These are phyloP conservation scores for Ctenomys sociabilis DNA, from an alignment of 2,113 vertebrate genomes.

Conservation along the genomic window DNA sequence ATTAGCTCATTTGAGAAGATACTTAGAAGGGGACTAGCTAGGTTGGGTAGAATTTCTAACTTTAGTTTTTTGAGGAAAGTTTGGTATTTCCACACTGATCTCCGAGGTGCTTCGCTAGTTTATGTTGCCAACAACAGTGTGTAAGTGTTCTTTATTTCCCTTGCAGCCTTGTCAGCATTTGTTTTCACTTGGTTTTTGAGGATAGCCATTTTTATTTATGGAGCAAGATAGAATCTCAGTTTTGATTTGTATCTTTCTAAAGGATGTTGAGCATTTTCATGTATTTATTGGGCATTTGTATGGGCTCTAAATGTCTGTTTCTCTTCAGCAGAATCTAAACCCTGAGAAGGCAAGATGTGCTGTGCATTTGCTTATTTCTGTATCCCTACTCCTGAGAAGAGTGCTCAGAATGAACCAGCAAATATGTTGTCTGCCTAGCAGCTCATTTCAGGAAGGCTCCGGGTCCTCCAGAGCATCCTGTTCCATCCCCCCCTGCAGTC, in stretches of 20 bases:
- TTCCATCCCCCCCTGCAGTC: background rate
- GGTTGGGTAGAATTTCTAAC: background rate
- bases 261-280: background rate
- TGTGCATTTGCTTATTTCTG: background rate
- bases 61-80: background rate
- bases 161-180: background rate
- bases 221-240: background rate
- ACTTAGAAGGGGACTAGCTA: background rate
- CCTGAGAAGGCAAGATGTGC: background rate
- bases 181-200: background rate
- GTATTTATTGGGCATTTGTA: background rate
- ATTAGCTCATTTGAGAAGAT: background rate
- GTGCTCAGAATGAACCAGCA: background rate
- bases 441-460: background rate
- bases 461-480: no score
- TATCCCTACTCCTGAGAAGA: background rate
- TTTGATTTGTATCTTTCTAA: background rate
- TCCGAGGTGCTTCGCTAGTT: background rate
- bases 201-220: background rate
- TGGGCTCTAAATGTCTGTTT: background rate
- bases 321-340: background rate
- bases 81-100: background rate
- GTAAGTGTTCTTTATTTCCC: background rate
- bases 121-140: background rate
- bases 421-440: background rate